These are phyloP conservation scores for Folsomia candida DNA, from an alignment of 2,888 invertebrate genomes.

Conservation along the genomic window DNA sequence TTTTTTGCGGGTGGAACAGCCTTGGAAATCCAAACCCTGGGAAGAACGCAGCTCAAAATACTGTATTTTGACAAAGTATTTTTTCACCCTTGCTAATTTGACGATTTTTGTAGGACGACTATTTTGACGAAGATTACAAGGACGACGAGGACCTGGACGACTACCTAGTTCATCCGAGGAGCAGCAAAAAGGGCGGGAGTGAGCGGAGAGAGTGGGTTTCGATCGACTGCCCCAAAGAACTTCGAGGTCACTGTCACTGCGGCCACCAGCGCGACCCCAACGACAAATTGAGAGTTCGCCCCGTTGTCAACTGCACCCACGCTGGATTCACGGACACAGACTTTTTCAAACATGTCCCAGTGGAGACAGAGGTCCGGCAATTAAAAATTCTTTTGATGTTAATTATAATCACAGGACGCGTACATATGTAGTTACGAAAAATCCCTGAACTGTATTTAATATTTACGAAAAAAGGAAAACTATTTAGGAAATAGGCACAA, in stretches of 20 bases:
- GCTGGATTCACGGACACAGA: constrained; percentile 61
- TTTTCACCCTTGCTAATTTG: no score
- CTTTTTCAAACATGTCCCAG: constrained; percentile 64
- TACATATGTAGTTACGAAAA: no score
- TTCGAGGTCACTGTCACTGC: no score
- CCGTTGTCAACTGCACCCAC: constrained; percentile 67
- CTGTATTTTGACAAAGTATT: no score
- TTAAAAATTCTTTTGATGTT: no score
- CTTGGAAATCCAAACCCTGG: no score
- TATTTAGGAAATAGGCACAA: background rate
- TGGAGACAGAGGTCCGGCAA: constrained; percentile 62
- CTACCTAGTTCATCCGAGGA: no score
- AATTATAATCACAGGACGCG: no score
- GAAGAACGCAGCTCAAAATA: no score
- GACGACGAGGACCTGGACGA: background rate
- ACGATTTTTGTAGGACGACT: no score
- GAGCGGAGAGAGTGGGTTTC: constrained; percentile 6
- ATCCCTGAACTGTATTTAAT: background rate
- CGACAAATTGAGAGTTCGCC: background rate
- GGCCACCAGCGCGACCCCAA: constrained; percentile 2
- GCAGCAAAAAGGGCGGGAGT: constrained; percentile 4
- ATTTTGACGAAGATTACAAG: background rate
- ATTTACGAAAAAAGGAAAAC: background rate
- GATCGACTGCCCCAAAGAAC: no score
- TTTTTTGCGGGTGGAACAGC: no score